These are phyloP conservation scores for Ciconia stormi DNA, from an alignment of 2,113 vertebrate species.

Conservation along the genomic window DNA sequence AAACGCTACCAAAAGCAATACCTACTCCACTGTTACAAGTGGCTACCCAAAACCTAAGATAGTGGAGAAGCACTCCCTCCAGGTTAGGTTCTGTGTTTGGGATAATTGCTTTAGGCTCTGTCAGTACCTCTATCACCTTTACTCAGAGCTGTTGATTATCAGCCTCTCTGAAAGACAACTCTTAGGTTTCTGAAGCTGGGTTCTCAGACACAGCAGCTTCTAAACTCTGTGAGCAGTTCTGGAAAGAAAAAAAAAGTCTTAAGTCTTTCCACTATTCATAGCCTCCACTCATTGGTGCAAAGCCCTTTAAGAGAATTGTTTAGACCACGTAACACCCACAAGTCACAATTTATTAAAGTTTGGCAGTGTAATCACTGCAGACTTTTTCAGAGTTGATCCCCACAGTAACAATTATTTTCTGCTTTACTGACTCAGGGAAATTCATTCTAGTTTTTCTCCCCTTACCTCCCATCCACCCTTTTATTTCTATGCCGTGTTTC, in stretches of 20 bases:
- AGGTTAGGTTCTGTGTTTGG: background rate
- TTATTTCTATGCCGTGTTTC: background rate
- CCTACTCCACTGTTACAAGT: background rate
- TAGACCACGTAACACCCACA: background rate
- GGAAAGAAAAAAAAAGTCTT: background rate
- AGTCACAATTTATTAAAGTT: background rate
- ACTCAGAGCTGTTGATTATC: background rate
- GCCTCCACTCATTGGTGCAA: background rate
- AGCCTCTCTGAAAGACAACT: background rate
- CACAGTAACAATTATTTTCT: constrained; percentile 31
- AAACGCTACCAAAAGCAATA: background rate
- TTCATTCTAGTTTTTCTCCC: background rate
- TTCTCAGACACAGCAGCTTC: background rate
- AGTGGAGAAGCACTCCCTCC: background rate
- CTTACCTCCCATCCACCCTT: background rate
- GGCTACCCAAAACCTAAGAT: background rate
- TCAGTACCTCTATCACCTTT: background rate
- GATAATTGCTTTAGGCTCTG: background rate
- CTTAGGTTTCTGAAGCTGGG: background rate
- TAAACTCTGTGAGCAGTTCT: background rate
- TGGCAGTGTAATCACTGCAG: background rate
- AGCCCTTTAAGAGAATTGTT: background rate
- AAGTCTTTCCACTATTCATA: background rate
- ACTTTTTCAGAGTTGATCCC: background rate
- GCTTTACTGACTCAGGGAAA: constrained; percentile 42